Base-by-base conservation (phyloP, 2,113 vertebrate genomes). In the Circaetus gallicus region DNA sequence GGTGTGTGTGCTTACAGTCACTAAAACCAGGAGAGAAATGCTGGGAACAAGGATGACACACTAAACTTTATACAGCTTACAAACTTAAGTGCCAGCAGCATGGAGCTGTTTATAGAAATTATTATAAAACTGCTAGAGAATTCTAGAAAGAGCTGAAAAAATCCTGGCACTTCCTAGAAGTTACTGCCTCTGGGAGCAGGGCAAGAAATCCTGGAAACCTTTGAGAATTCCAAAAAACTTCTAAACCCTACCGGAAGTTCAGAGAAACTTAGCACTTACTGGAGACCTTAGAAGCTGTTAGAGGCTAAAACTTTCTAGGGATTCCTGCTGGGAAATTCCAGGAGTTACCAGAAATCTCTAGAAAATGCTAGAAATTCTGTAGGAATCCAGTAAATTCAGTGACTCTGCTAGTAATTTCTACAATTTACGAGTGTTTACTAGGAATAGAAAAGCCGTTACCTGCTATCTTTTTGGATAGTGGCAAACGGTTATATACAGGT, bases 401-500 rank as follows among this genome's bases (percentile, higher is more conserved):
- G 47, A n/a, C 12, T 82, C 76, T 67, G 20, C 17, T 53, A 16
- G 32, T 20, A 42, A 58, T 28, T 40, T 13, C 29, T 50, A 9
- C 13, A 7, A 11, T 18, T 67, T 40, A 11, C 0, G 1, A 47
- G 18, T 4, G 4, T 70, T 89, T 52, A 3, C 9, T 21, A 59
- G 59, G 34, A 78, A 36, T 7, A 71, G 13, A 24, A 25, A 63
- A 53, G 10, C 10, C 0, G 1, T 40, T 79, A 13, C 18, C 13
- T 50, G 3, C 16, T 70, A 0, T 32, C 31, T 50, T 38, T 56
- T n/a, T 29, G 32, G 55, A 16, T 62, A 11, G 14, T 5, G 26
- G 21, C 53, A 45, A 36, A 42, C 0, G 0, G 19, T 19, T 92
- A 42, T 55, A 21, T 24, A 0, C 1, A 7, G 15, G 16, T 86